Base-by-base conservation (phyloP, 2,113 vertebrate species). In the Larimichthys polyactis region DNA sequence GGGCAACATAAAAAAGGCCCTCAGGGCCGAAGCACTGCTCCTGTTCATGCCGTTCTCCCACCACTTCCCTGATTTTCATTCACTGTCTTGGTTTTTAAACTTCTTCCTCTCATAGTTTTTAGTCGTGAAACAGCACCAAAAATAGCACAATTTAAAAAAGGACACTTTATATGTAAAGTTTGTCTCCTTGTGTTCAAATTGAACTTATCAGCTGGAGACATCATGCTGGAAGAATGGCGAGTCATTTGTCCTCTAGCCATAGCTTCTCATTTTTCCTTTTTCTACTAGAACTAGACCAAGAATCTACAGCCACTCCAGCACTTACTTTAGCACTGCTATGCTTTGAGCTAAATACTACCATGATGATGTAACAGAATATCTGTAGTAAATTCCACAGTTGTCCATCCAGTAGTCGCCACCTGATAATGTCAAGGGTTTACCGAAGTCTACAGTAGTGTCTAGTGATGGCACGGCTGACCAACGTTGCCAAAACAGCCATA, bases 161-260 rank as follows among this genome's bases (percentile, higher is more conserved):
- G 44, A 7, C 40, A 32, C 16, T 68, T 67, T 16, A n/a, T 27
- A 62, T n/a, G 49, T 22, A 54, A n/a, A 7, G 1, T 36, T 46
- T 75, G 24, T 14, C 16, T 43, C 22, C 10, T 27, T 49, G 4
- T 48, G 27, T 44, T 70, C 24, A 51, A 64, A 55, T 78, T 44
- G 0, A 19, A 66, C 43, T 60, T 48, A 67, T 83, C 43, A 79
- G 72, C 79, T 75, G 67, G 65, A 71, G 52, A 59, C 68, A 72
- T 86, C 73, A 71, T 11, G 12, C 43, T 14, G 40, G n/a, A 48
- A 27, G 19, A 71, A 70, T 11, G 24, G 36, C 16, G 19, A 79
- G 67, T 81, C 64, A 65, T 44, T 76, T 62, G 5, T 51, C 67
- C 71, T 62, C 71, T 36, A 2, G 71, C 59, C 54, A 59, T 69